Evolutionary conservation across 2,888 invertebrate genomes (phyloP).

Genomic region (Cosmopolites sordidus): DNA sequence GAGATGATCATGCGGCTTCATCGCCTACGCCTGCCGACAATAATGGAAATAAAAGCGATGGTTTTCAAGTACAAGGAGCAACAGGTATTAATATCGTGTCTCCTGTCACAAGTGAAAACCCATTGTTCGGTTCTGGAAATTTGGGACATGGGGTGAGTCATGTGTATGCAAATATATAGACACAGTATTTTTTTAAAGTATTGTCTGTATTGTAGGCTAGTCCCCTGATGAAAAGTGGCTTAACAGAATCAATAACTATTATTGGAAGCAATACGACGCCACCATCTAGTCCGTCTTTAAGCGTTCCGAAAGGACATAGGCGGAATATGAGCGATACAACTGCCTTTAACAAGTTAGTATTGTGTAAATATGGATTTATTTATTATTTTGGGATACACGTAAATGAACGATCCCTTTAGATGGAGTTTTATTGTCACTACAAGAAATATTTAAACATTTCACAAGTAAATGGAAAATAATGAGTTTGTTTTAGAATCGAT

Average conservation of each 20-base stretch:
- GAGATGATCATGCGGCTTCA: slow-evolving; percentile 49
- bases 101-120: slow-evolving; percentile 38
- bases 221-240: slow-evolving; percentile 32
- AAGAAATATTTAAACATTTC: too few relatives aligned
- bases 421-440: too few relatives aligned
- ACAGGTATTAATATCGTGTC: slow-evolving; percentile 31
- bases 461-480: too few relatives aligned
- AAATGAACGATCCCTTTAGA: too few relatives aligned
- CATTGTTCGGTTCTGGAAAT: slow-evolving; percentile 34
- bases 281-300: slow-evolving; percentile 43
- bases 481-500: too few relatives aligned
- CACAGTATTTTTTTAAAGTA: not conserved
- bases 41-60: slow-evolving; percentile 33
- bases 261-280: slow-evolving; percentile 41
- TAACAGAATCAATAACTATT: slow-evolving; percentile 43
- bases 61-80: slow-evolving; percentile 4
- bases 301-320: slow-evolving; percentile 59
- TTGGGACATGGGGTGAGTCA: slow-evolving; percentile 14
- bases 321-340: slow-evolving; percentile 82
- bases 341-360: slow-evolving; percentile 70
- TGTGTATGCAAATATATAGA: not conserved
- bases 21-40: slow-evolving; percentile 9
- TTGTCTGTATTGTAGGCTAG: slow-evolving; percentile 23
- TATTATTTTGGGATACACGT: too few relatives aligned
- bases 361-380: too few relatives aligned